These are phyloP conservation scores for Corynorhinus townsendii DNA, from an alignment of 2,113 vertebrate species.

Conservation along the genomic window DNA sequence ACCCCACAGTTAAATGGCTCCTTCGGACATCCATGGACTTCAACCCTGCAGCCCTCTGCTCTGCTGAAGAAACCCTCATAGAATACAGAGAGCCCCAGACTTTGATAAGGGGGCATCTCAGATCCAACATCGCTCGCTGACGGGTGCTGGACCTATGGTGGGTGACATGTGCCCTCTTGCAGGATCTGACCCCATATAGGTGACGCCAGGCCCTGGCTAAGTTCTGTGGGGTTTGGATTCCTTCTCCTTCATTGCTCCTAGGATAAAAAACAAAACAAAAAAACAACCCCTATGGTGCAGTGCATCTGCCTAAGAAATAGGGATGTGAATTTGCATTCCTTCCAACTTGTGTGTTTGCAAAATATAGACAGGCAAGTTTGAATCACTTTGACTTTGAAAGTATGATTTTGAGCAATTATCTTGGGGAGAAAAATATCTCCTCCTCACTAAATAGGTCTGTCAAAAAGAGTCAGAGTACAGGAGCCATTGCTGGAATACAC, in stretches of 20 bases:
- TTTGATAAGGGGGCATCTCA: not conserved
- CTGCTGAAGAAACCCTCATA: not conserved
- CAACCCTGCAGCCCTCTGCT: not conserved
- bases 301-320: conserved; percentile 74
- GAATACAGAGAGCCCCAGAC: accelerated
- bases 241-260: not conserved
- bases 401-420: conserved; percentile 82
- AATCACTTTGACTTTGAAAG: conserved; percentile 82
- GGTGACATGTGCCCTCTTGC: not conserved
- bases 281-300: not conserved
- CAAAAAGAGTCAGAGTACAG: conserved; percentile 70
- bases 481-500: conserved; percentile 61
- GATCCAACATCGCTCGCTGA: accelerated
- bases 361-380: conserved; percentile 79
- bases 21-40: not conserved
- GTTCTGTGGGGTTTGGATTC: not conserved
- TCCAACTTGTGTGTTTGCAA: conserved; percentile 66
- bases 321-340: conserved; percentile 79
- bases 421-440: conserved; percentile 68
- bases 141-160: accelerated
- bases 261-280: not conserved
- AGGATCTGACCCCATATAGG: not conserved
- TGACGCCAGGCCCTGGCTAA: not conserved
- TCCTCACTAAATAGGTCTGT: conserved; percentile 83
- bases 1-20: not conserved